Evolutionary conservation across 1,140 invertebrate species (phyloP), one percentile per base, ranked within the genome.

Genomic region (Chironomus tepperi): DNA sequence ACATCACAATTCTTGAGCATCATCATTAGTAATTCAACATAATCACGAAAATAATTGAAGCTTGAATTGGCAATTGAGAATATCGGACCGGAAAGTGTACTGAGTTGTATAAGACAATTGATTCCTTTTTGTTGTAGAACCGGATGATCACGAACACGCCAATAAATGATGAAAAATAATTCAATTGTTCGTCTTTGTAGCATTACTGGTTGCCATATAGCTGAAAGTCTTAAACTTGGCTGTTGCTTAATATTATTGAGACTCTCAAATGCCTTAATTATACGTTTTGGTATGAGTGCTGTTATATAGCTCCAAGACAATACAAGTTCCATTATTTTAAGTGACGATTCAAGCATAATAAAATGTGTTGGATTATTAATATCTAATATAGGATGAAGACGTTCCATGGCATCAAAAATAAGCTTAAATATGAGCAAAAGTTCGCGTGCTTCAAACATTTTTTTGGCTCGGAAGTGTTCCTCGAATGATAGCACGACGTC

Each of bases 401-500:
- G 79, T 6, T 78, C 79, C 10, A 82, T 74, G 19, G 82, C 76
- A 72, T 77, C 77, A 3, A 83, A 42, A 75, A 79, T 80, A 77
- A 83, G 82, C 64, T 79, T 75, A 78, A 93, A 92, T 74, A 93
- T 91, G 74, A 86, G 83, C 77, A 88, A 88, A 74, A 93, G 79
- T 78, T 91, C 88, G 74, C 83, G 85, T 16, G 81, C 85, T 84
- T 94, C 90, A 86, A 94, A 94, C 74, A 88, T 83, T 77, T 87
- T 87, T 81, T 93, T 94, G 12, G 89, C 89, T 78, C 86, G 87
- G 74, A 88, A 87, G 81, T 93, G 91, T 43, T 87, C 85, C 81
- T 91, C 90, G 89, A 88, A 93, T 0, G 90, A 87, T 34, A 93
- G 80, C 8, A 91, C 91, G 73, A 92, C 87, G 83, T 91, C 90